phyloP scores from a whole-genome alignment of 2,888 invertebrate genomes.

The Orgyia antiqua region DNA sequence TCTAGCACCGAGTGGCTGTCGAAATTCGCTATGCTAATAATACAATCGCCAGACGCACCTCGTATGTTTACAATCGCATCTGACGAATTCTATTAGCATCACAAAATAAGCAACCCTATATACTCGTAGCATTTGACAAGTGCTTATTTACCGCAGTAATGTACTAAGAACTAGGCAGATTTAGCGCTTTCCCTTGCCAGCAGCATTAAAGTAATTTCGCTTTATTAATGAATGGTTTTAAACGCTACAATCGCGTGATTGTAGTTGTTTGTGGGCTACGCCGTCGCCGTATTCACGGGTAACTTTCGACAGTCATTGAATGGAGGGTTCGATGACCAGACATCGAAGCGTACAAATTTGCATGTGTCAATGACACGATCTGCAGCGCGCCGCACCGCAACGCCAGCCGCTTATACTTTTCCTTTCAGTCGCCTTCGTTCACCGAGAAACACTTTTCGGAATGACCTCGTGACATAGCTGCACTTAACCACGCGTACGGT shows the following conservation, averaged over 20 bases:
- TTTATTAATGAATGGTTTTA: constrained; percentile 47
- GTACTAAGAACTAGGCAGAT: constrained; percentile 49
- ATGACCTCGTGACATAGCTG: constrained; percentile 64
- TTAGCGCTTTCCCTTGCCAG: constrained; percentile 42
- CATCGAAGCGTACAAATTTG: constrained; percentile 67
- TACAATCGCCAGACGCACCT: constrained; percentile 67
- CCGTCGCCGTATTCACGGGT: constrained; percentile 45
- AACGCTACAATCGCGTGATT: constrained; percentile 46
- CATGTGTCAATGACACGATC: constrained; percentile 75
- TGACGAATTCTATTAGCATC: constrained; percentile 36
- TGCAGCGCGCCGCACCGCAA: constrained; percentile 43
- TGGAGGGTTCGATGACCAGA: constrained; percentile 67
- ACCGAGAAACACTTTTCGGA: constrained; percentile 61
- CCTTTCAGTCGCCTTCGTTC: constrained; percentile 60
- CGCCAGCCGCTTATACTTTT: constrained; percentile 60
- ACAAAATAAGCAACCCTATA: constrained; percentile 41
- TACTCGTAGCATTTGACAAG: constrained; percentile 30
- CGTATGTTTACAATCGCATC: constrained; percentile 45
- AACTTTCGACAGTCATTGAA: constrained; percentile 77
- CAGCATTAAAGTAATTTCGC: constrained; percentile 41
- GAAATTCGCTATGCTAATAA: constrained; percentile 71
- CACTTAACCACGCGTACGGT: constrained; percentile 8
- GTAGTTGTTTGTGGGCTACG: constrained; percentile 51
- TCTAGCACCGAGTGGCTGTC: constrained; percentile 59
- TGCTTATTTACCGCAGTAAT: constrained; percentile 37